Conservation (phyloP, 2,888 invertebrate genomes). For the Standfussiana lucernea region DNA sequence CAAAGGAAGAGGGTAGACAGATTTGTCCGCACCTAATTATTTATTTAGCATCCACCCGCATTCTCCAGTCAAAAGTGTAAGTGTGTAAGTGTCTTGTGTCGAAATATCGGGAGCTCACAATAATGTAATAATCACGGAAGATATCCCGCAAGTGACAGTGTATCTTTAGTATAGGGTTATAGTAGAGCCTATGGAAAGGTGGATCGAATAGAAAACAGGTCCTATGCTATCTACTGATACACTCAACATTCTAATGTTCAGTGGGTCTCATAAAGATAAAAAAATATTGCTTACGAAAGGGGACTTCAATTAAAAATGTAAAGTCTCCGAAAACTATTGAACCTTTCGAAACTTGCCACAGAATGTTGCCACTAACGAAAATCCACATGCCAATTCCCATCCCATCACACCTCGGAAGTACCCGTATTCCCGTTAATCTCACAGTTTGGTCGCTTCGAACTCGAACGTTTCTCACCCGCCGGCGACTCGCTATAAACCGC, state of each 20-base stretch:
- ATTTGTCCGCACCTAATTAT: too few species aligned
- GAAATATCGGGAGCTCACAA: too few species aligned
- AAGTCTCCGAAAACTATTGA: neutral
- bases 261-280: neutral
- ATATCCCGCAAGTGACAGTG: too few species aligned
- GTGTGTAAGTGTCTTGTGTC: too few species aligned
- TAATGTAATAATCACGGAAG: too few species aligned
- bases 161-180: neutral
- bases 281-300: neutral
- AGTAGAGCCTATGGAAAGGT: neutral
- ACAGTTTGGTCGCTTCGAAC: conserved; percentile 34
- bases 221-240: neutral
- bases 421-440: conserved; percentile 45
- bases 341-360: neutral
- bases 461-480: conserved; percentile 43
- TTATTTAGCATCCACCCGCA: too few species aligned
- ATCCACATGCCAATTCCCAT: neutral
- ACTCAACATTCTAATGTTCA: neutral
- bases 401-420: neutral
- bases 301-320: neutral
- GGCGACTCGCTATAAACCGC: conserved; percentile 56
- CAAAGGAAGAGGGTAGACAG: too few species aligned
- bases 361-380: neutral
- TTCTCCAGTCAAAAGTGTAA: too few species aligned
- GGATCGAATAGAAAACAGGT: neutral